Conservation (phyloP, 2,113 vertebrate species). For the Oncorhynchus kisutch region DNA sequence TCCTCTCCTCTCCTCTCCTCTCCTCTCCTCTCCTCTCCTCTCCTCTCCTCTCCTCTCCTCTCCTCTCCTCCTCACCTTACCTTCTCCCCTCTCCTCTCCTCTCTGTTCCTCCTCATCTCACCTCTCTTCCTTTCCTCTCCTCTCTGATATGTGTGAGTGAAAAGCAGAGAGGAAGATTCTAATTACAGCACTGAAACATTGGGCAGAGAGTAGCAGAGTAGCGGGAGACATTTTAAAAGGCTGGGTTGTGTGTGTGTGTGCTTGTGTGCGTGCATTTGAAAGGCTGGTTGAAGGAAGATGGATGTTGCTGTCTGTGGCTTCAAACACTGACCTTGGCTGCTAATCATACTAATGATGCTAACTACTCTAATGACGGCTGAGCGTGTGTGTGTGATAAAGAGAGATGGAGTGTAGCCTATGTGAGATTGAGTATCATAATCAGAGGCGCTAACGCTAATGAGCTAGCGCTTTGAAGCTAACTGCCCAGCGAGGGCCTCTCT, state of each 20-base stretch:
- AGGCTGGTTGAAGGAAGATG: constrained; percentile 81
- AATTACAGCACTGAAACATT: constrained; percentile 83
- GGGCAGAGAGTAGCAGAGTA: constrained; percentile 63
- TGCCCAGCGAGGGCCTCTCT: constrained; percentile 88
- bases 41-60: background rate
- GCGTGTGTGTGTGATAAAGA: constrained; percentile 25
- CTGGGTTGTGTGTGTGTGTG: constrained; percentile 34
- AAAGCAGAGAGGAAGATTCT: constrained; percentile 69
- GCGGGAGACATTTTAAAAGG: constrained; percentile 46
- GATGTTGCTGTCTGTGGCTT: constrained; percentile 91
- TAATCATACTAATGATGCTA: constrained; percentile 95
- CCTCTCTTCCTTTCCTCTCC: background rate
- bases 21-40: background rate
- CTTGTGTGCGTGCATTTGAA: constrained; percentile 63
- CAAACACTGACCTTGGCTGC: constrained; percentile 99
- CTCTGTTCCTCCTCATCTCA: background rate
- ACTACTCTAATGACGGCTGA: constrained; percentile 59
- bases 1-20: background rate
- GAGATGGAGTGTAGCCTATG: constrained; percentile 35
- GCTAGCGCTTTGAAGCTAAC: constrained; percentile 97
- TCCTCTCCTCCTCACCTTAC: too few species aligned
- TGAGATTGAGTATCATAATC: constrained; percentile 58
- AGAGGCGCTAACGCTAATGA: constrained; percentile 87
- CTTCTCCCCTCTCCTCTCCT: background rate
- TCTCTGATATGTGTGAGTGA: background rate